Evolutionary conservation across 2,113 vertebrate species (phyloP).

Genomic region (Heterotis niloticus): DNA sequence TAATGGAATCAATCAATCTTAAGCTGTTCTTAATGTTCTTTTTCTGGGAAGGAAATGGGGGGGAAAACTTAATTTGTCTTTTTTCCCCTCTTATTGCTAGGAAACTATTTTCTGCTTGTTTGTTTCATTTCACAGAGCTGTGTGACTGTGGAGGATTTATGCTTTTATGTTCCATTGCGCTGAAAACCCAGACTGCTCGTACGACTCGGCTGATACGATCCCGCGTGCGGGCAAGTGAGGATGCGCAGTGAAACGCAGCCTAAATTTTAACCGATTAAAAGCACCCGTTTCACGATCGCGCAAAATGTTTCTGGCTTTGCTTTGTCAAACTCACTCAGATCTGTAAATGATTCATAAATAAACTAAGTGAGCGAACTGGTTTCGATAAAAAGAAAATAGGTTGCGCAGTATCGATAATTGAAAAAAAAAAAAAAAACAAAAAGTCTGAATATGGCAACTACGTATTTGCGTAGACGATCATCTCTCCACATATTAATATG

Average conservation of each 20-base stretch:
- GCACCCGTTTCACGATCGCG: neutral
- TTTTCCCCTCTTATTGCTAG: neutral
- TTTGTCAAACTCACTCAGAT: conserved; percentile 7
- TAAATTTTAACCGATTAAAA: neutral
- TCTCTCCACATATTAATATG: conserved; percentile 3
- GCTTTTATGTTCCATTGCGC: conserved; percentile 16
- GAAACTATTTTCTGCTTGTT: neutral
- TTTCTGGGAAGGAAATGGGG: conserved; percentile 16
- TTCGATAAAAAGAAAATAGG: neutral
- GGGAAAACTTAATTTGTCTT: conserved; percentile 10
- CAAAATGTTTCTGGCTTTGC: neutral
- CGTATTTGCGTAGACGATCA: neutral
- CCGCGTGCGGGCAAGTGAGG: neutral
- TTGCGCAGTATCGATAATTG: neutral
- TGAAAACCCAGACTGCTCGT: conserved; percentile 37
- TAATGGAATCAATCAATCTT: conserved; percentile 18
- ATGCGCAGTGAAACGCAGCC: neutral
- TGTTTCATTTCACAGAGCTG: conserved; percentile 11
- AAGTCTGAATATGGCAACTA: neutral
- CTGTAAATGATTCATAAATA: conserved; percentile 2
- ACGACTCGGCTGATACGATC: neutral
- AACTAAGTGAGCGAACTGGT: neutral
- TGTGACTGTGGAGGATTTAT: conserved; percentile 18
- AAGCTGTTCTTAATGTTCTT: conserved; percentile 15
- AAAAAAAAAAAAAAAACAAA: neutral